phyloP scores from a whole-genome alignment of 2,888 invertebrate genomes.

The Lomographa bimaculata region DNA sequence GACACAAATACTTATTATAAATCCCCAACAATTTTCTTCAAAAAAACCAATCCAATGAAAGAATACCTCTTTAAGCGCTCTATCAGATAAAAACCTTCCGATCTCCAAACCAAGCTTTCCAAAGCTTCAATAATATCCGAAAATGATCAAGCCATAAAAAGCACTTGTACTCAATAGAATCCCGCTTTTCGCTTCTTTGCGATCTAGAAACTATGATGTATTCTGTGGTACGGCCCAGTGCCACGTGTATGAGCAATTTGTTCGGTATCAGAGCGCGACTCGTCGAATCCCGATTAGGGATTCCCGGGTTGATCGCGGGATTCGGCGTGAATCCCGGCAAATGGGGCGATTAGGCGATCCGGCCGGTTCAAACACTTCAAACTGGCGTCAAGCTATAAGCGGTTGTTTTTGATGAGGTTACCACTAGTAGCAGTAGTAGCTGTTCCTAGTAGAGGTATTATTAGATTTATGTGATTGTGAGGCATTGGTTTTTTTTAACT shows the following conservation, averaged over 20 bases:
- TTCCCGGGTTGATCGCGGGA: constrained; percentile 53
- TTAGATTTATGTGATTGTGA: no score
- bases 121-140: no score
- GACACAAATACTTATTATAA: no score
- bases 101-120: no score
- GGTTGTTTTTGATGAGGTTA: constrained; percentile 18
- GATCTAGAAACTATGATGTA: neutral
- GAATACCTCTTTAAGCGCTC: no score
- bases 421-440: no score
- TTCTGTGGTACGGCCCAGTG: constrained; percentile 27
- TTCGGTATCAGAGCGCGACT: constrained; percentile 54
- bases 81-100: no score
- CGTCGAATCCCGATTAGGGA: constrained; percentile 63
- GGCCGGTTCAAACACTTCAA: constrained; percentile 54
- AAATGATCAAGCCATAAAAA: constrained; percentile 36
- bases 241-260: constrained; percentile 56
- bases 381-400: constrained; percentile 44
- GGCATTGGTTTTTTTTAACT: no score
- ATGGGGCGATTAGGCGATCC: constrained; percentile 67
- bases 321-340: constrained; percentile 56
- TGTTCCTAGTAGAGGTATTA: no score
- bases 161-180: constrained; percentile 36
- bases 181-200: constrained; percentile 16
- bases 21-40: no score
- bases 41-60: no score